These are phyloP conservation scores for Pygmarrhopalites habei DNA, from an alignment of 1,140 invertebrate genomes.

Conservation along the genomic window DNA sequence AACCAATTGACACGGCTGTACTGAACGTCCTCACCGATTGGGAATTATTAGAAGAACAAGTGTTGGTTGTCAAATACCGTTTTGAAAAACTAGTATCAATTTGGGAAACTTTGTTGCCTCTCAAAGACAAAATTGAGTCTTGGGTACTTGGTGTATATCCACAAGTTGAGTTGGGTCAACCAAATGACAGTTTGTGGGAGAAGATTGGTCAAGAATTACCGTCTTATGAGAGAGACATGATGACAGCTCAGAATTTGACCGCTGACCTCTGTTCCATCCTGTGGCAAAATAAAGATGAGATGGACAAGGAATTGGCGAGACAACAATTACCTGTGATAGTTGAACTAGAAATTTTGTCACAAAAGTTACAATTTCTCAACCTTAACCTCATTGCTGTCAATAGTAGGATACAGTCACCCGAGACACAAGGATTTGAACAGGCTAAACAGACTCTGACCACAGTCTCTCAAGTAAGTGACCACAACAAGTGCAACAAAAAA, in stretches of 20 bases:
- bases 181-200: neutral
- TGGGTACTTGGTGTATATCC: conserved; percentile 21
- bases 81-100: neutral
- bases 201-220: conserved; percentile 22
- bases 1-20: conserved; percentile 21
- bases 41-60: conserved; percentile 14
- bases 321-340: neutral
- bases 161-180: conserved; percentile 10
- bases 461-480: conserved; percentile 24
- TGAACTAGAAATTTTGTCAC: neutral
- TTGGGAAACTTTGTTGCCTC: neutral
- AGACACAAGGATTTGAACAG: conserved; percentile 1
- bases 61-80: conserved; percentile 9
- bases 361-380: conserved; percentile 2
- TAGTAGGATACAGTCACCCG: neutral
- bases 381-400: neutral
- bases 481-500: neutral
- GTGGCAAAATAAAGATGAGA: neutral
- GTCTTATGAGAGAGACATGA: conserved; percentile 26
- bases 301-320: neutral
- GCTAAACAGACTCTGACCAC: conserved; percentile 15
- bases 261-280: neutral
- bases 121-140: conserved; percentile 14
- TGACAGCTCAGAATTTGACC: neutral
- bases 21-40: conserved; percentile 18